Percentiles rank a stretch among this genome's conserved stretches.
phyloP scores from a whole-genome alignment of 2,797 vertebrate genomes.

The Pantherophis alleghaniensis region DNA sequence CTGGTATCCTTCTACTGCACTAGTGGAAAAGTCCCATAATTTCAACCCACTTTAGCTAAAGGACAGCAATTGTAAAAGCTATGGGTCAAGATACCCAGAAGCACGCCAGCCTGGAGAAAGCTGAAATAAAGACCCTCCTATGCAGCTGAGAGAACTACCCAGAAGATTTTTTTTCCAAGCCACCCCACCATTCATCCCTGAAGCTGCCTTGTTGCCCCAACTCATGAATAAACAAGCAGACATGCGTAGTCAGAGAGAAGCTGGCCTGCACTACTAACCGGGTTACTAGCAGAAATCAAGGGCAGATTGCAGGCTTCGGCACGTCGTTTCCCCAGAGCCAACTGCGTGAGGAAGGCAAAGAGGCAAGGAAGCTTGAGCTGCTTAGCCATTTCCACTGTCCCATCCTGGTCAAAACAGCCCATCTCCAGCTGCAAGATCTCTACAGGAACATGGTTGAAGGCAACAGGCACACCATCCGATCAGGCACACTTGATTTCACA shows the following conservation, averaged over 20 bases:
- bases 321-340: conserved; percentile 73
- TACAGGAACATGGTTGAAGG: conserved; percentile 45
- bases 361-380: conserved; percentile 68
- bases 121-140: not conserved
- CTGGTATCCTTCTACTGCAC: not conserved
- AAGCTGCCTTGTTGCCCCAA: no score
- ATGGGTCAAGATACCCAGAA: not conserved
- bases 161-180: not conserved
- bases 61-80: not conserved
- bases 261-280: conserved; percentile 46
- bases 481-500: conserved; percentile 9
- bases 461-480: not conserved
- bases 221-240: not conserved
- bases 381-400: conserved; percentile 75
- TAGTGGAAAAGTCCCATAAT: not conserved
- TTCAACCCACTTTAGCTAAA: not conserved
- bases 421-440: not conserved
- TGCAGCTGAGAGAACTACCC: not conserved
- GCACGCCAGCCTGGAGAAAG: not conserved
- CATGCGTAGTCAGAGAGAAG: not conserved
- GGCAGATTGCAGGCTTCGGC: conserved; percentile 62
- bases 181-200: not conserved
- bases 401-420: conserved; percentile 39
- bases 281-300: conserved; percentile 53
- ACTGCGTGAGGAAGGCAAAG: conserved; percentile 67